These are phyloP conservation scores for Lordiphosa mommai DNA, from an alignment of 1,140 invertebrate species.

Conservation along the genomic window DNA sequence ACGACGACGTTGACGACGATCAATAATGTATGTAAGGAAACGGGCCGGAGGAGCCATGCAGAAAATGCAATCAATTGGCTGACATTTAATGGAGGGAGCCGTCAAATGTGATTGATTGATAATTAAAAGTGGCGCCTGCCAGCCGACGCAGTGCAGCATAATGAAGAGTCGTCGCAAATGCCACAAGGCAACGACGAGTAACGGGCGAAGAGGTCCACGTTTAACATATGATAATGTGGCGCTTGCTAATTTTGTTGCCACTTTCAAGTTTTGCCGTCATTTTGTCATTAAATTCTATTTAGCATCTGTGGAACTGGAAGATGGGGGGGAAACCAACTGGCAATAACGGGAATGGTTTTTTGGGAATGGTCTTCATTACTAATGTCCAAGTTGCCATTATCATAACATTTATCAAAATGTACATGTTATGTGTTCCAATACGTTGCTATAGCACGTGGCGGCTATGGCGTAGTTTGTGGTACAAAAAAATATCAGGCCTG, in stretches of 20 bases:
- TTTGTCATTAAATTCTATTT: constrained; percentile 5
- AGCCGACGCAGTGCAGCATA: constrained; percentile 54
- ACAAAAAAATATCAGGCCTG: too few relatives aligned
- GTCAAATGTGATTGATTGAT: constrained; percentile 75
- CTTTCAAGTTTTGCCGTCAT: constrained; percentile 57
- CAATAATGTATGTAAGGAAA: background rate
- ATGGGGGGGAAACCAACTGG: too few relatives aligned
- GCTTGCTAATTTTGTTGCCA: constrained; percentile 57
- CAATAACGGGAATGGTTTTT: too few relatives aligned
- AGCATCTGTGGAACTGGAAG: background rate
- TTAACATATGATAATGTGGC: constrained; percentile 64
- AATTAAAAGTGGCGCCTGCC: constrained; percentile 70
- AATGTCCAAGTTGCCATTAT: too few relatives aligned
- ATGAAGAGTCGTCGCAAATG: constrained; percentile 15
- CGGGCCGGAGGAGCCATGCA: background rate
- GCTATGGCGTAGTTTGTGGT: too few relatives aligned
- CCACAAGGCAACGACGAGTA: background rate
- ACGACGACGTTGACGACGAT: background rate
- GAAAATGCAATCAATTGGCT: constrained; percentile 41
- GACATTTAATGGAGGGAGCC: constrained; percentile 61
- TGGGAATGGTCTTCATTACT: too few relatives aligned
- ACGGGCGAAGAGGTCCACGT: constrained; percentile 23
- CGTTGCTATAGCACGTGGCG: too few relatives aligned
- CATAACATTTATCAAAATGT: too few relatives aligned
- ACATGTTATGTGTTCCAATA: too few relatives aligned